phyloP scores from a whole-genome alignment of 2,113 vertebrate genomes.

The Camelus dromedarius region DNA sequence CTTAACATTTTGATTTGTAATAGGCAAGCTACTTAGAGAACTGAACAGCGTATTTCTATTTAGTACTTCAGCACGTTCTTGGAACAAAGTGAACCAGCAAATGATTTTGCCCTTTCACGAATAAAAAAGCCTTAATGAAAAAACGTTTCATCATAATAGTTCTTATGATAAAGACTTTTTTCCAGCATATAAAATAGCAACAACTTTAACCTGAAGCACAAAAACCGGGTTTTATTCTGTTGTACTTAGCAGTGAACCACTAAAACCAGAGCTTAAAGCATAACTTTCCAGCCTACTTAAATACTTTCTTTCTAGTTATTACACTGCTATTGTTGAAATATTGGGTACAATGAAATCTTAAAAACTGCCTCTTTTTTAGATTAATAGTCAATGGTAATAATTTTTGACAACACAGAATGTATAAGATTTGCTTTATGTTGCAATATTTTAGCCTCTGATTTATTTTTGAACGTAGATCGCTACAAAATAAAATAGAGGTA shows the following conservation, averaged over 20 bases:
- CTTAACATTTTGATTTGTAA: constrained; percentile 71
- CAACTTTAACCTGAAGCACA: constrained; percentile 3
- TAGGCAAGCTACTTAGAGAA: constrained; percentile 28
- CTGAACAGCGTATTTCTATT: constrained; percentile 24
- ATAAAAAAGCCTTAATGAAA: constrained; percentile 65
- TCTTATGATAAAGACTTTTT: constrained; percentile 59
- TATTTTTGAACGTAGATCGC: not conserved
- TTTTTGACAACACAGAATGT: not conserved
- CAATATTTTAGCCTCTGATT: not conserved
- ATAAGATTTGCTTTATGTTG: not conserved
- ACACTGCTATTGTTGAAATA: not conserved
- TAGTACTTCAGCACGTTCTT: constrained; percentile 50
- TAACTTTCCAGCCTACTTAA: not conserved
- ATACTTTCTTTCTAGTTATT: not conserved
- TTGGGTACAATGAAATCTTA: not conserved
- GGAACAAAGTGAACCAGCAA: constrained; percentile 69
- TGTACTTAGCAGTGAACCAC: not conserved
- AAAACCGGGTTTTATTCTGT: constrained; percentile 22
- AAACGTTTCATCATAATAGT: constrained; percentile 46
- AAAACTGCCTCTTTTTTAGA: not conserved
- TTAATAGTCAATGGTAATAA: not conserved
- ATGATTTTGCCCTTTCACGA: constrained; percentile 68
- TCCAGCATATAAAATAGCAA: constrained; percentile 43
- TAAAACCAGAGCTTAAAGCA: not conserved
- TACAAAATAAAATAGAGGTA: not conserved